These are phyloP conservation scores for Phyllotis vaccarum DNA, from an alignment of 2,797 vertebrate genomes.

Conservation along the genomic window DNA sequence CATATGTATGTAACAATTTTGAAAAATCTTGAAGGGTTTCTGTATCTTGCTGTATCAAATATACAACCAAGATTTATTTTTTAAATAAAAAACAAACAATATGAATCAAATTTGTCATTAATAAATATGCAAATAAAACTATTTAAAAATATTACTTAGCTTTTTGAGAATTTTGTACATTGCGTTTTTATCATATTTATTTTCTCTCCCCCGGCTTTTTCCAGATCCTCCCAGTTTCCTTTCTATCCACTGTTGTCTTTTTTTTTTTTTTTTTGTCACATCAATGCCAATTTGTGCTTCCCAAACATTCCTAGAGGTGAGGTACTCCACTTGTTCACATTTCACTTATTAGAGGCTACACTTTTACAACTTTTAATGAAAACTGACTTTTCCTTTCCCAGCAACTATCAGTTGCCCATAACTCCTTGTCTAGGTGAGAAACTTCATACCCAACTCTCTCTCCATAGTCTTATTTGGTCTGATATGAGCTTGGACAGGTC, in stretches of 20 bases:
- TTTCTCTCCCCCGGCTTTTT: not conserved
- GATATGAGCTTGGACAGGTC: not conserved
- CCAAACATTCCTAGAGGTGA: not conserved
- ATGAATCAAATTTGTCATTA: not conserved
- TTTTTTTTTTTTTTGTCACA: no score
- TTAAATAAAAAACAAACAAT: not conserved
- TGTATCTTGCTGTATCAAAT: not conserved
- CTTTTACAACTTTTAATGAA: constrained; percentile 3
- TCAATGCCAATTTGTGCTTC: not conserved
- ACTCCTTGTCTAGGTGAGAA: not conserved
- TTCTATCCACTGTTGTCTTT: not conserved
- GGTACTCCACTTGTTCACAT: no score
- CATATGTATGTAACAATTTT: not conserved
- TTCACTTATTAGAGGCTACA: not conserved
- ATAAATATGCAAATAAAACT: no score
- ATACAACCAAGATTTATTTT: not conserved
- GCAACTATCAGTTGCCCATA: not conserved
- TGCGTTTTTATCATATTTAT: not conserved
- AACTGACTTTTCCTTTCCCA: not conserved
- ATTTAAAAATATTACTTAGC: no score
- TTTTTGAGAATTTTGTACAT: not conserved
- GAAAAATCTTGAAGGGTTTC: not conserved
- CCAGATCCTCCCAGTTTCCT: not conserved
- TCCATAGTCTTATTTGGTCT: not conserved
- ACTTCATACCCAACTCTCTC: not conserved